Conservation (phyloP, 2,888 invertebrate genomes). For the Amitus sp. region DNA sequence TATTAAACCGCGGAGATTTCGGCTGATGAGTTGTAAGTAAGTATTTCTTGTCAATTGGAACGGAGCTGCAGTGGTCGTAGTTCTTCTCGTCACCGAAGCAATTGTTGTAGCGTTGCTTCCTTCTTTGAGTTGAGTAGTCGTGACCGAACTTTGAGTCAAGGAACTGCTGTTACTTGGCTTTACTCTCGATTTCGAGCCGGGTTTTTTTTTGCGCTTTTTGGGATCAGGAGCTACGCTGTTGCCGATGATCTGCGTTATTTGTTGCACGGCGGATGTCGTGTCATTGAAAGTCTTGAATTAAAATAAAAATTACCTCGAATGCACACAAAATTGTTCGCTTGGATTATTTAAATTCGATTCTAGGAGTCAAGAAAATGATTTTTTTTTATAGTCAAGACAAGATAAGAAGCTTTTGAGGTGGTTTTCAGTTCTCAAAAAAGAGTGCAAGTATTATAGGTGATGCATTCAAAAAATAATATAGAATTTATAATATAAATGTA, state of each 20-base stretch:
- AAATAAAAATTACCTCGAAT: slow-evolving; percentile 10
- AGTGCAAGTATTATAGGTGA: too few species aligned
- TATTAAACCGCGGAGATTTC: slow-evolving; percentile 67
- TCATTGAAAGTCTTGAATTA: slow-evolving; percentile 67
- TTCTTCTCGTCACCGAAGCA: slow-evolving; percentile 54
- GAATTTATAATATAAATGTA: too few species aligned
- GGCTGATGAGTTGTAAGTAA: slow-evolving; percentile 63
- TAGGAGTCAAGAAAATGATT: too few species aligned
- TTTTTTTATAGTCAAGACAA: too few species aligned
- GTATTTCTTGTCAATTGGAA: slow-evolving; percentile 63
- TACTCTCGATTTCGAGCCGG: slow-evolving; percentile 9
- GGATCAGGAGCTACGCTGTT: slow-evolving; percentile 62
- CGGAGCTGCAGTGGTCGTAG: slow-evolving; percentile 58
- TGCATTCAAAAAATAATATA: too few species aligned
- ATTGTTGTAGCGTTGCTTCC: slow-evolving; percentile 42
- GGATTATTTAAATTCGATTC: too few species aligned
- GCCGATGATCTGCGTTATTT: slow-evolving; percentile 63
- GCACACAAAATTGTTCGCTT: too few species aligned
- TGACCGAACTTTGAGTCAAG: slow-evolving; percentile 8
- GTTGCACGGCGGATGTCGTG: slow-evolving; percentile 65
- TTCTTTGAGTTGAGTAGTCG: too few species aligned
- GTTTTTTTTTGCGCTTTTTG: slow-evolving; percentile 4
- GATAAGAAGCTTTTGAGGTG: too few species aligned
- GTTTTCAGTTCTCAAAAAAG: too few species aligned
- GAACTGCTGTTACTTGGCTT: slow-evolving; percentile 15